These are phyloP conservation scores for Bellardia bayeri DNA, from an alignment of 2,888 invertebrate species.

Conservation along the genomic window DNA sequence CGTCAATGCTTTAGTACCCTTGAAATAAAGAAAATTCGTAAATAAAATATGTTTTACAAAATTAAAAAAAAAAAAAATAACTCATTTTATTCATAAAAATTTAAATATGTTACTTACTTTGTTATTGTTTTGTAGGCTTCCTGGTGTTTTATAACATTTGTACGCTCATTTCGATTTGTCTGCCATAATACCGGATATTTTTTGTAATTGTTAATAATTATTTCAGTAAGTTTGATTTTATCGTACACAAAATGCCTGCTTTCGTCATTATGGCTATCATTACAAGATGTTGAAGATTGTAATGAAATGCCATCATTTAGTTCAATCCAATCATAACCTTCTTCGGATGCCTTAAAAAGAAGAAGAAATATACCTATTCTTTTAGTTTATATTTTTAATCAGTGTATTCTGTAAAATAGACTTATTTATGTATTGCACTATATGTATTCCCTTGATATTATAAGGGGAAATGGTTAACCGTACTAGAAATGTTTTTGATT, in stretches of 20 bases:
- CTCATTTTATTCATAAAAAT: too few relatives aligned
- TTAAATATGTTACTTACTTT: too few relatives aligned
- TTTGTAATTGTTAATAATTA: conserved; percentile 48
- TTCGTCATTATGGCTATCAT: background rate
- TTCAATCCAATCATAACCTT: background rate
- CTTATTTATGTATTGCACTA: too few relatives aligned
- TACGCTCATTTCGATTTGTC: conserved; percentile 27
- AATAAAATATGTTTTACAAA: too few relatives aligned
- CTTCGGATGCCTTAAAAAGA: conserved; percentile 1
- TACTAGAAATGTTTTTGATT: too few relatives aligned
- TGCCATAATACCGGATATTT: conserved; percentile 51
- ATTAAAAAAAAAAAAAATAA: background rate
- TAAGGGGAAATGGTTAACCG: too few relatives aligned
- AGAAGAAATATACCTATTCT: background rate
- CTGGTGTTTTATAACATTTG: conserved; percentile 43
- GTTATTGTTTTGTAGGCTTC: conserved; percentile 42
- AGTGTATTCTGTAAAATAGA: background rate
- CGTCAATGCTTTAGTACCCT: conserved; percentile 61
- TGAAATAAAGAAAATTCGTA: background rate
- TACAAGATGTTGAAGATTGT: background rate
- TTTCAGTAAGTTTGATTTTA: conserved; percentile 25
- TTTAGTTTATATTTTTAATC: background rate
- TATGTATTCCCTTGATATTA: too few relatives aligned
- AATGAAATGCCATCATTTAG: conserved; percentile 2
- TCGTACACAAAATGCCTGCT: background rate